Conservation (phyloP, 2,888 invertebrate species). For the Cataglyphis albicans region DNA sequence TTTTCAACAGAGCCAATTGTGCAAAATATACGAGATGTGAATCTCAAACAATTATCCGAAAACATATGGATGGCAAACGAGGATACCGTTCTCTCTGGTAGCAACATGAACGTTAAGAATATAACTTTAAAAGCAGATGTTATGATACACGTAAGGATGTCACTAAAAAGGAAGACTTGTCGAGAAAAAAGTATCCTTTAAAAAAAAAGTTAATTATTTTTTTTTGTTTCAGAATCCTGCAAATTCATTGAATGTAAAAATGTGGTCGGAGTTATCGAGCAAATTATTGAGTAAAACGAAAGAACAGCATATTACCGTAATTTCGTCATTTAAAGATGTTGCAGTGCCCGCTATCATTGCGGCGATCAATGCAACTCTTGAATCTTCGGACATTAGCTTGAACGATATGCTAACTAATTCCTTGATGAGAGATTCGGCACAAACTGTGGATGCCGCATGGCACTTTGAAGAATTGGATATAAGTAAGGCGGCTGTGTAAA, state of each 20-base stretch:
- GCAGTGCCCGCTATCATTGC: conserved; percentile 67
- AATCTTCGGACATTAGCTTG: conserved; percentile 76
- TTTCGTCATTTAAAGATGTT: conserved; percentile 65
- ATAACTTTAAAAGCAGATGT: conserved; percentile 81
- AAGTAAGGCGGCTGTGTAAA: conserved; percentile 65
- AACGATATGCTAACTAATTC: conserved; percentile 86
- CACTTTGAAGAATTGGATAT: conserved; percentile 82
- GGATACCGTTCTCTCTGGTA: conserved; percentile 75
- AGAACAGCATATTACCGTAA: conserved; percentile 70
- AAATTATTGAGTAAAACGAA: conserved; percentile 78
- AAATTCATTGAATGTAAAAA: conserved; percentile 84
- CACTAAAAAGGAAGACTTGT: not conserved
- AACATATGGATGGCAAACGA: conserved; percentile 87
- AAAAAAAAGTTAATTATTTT: conserved; percentile 21
- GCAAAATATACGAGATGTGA: conserved; percentile 83
- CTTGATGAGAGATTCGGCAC: conserved; percentile 87
- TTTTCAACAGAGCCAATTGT: conserved; percentile 86
- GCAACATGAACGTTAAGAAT: conserved; percentile 80
- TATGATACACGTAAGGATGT: conserved; percentile 79
- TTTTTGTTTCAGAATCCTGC: conserved; percentile 85
- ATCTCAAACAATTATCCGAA: conserved; percentile 82
- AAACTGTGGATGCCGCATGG: conserved; percentile 85
- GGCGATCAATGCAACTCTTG: conserved; percentile 63
- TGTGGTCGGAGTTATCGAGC: conserved; percentile 71
- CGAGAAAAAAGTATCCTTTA: not conserved